A percentile compares a stretch with the other conserved stretches of the same genome.
Conservation (phyloP, 2,797 vertebrate genomes). For the Dallia pectoralis region DNA sequence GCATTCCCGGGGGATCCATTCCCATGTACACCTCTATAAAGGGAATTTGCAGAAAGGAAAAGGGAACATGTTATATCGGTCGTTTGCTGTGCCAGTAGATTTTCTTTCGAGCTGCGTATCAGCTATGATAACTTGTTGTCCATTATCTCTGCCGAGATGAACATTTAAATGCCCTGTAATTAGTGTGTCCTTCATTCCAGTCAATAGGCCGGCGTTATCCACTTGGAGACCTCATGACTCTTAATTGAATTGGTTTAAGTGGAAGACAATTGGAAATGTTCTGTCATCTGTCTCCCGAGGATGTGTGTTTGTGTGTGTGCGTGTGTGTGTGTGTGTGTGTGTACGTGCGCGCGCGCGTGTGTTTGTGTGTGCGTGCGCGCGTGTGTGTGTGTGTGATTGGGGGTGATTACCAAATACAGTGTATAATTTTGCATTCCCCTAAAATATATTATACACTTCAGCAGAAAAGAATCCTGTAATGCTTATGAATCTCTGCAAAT, state of each 20-base stretch:
- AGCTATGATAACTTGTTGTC: slow-evolving; percentile 77
- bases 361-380: no score
- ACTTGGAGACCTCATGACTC: slow-evolving; percentile 78
- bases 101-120: slow-evolving; percentile 77
- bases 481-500: neutral
- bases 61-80: slow-evolving; percentile 75
- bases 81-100: slow-evolving; percentile 75
- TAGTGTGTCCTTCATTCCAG: slow-evolving; percentile 76
- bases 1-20: slow-evolving; percentile 76
- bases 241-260: slow-evolving; percentile 80
- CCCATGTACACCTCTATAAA: slow-evolving; percentile 72
- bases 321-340: no score
- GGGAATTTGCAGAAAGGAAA: slow-evolving; percentile 75
- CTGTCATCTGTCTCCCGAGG: slow-evolving; percentile 66
- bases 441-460: slow-evolving; percentile 44
- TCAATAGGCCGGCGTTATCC: slow-evolving; percentile 78
- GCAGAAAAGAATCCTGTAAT: slow-evolving; percentile 34
- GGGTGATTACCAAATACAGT: slow-evolving; percentile 51
- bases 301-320: no score
- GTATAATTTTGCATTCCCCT: slow-evolving; percentile 51
- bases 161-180: slow-evolving; percentile 83
- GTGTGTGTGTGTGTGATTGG: no score
- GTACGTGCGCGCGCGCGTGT: no score
- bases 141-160: slow-evolving; percentile 72
- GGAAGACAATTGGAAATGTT: slow-evolving; percentile 63